phyloP scores from a whole-genome alignment of 2,113 vertebrate species.

The Eptesicus fuscus region DNA sequence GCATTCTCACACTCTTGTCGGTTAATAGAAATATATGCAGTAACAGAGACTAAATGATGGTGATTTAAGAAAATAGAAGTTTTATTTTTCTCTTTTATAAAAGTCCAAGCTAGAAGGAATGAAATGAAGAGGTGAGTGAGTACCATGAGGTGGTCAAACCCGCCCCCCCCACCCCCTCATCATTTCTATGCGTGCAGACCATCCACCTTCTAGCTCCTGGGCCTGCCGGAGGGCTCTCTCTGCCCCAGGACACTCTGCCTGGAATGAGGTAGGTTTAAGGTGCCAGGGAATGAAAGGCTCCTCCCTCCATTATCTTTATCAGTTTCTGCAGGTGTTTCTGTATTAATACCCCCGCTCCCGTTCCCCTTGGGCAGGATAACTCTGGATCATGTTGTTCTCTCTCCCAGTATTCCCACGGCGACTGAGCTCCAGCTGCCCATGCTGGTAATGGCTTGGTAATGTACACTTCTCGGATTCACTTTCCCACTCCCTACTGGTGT shows the following conservation, averaged over 20 bases:
- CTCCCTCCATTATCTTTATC: neutral
- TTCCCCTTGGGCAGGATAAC: no score
- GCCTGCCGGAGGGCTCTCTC: neutral
- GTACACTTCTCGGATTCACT: neutral
- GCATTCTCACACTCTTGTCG: neutral
- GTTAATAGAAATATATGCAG: neutral
- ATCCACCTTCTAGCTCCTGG: neutral
- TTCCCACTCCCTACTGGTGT: neutral
- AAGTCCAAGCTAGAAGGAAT: neutral
- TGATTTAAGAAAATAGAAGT: neutral
- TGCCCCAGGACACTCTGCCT: neutral
- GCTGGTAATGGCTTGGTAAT: neutral
- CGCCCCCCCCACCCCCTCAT: neutral
- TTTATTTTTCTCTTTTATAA: neutral
- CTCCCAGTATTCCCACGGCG: neutral
- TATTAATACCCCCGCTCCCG: neutral
- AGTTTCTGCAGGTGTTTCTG: neutral
- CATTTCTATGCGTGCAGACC: neutral
- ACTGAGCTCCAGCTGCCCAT: neutral
- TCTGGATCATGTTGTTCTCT: neutral
- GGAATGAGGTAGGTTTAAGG: neutral
- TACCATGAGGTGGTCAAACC: neutral
- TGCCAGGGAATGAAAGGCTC: neutral
- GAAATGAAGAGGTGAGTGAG: neutral
- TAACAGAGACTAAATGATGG: neutral